Evolutionary conservation across 1,140 invertebrate species (phyloP).

Genomic region (Drosophila parvula): DNA sequence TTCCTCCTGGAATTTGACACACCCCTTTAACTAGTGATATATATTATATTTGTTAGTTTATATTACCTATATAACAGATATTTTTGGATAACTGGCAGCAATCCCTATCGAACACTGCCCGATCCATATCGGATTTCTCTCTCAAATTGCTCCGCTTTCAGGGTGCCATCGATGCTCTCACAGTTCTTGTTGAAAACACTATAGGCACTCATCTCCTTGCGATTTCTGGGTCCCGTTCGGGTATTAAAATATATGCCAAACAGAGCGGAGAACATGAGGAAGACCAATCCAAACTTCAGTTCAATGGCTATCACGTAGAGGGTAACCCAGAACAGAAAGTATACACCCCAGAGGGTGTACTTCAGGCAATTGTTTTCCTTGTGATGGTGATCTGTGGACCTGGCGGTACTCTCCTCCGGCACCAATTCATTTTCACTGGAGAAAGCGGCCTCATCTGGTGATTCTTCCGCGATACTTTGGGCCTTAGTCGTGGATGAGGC

Average conservation of each 20-base stretch:
- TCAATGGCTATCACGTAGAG: constrained; percentile 89
- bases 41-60: constrained; percentile 1
- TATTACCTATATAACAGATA: constrained; percentile 5
- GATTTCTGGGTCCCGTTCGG: constrained; percentile 88
- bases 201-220: constrained; percentile 95
- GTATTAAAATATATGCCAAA: constrained; percentile 94
- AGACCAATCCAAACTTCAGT: constrained; percentile 95
- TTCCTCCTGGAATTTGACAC: background rate
- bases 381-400: constrained; percentile 10
- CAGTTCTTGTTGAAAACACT: constrained; percentile 99
- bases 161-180: constrained; percentile 95
- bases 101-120: constrained; percentile 74
- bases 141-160: constrained; percentile 98
- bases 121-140: constrained; percentile 90
- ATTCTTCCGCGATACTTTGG: constrained; percentile 6
- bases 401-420: constrained; percentile 12
- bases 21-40: background rate
- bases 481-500: constrained; percentile 1
- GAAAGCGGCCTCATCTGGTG: constrained; percentile 37
- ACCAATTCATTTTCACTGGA: constrained; percentile 47
- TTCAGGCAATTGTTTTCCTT: constrained; percentile 63
- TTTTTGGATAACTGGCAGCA: background rate
- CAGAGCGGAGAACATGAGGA: constrained; percentile 91
- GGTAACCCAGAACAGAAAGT: constrained; percentile 87
- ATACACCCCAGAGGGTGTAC: constrained; percentile 84